phyloP scores from a whole-genome alignment of 2,888 invertebrate genomes.

The Trilocha varians region DNA sequence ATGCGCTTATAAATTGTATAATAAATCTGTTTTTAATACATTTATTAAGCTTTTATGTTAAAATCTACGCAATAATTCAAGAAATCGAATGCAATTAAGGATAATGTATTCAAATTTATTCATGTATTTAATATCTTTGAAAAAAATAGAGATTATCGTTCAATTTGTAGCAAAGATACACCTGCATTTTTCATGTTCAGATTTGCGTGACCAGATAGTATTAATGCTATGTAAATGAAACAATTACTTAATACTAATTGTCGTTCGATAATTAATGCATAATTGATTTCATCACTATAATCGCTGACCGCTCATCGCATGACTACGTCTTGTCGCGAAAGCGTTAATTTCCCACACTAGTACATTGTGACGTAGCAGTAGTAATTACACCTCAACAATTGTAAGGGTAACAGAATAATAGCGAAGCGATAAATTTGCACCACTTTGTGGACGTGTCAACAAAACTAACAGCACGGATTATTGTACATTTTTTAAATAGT shows the following conservation, averaged over 20 bases:
- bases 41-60: too few relatives aligned
- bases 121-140: too few relatives aligned
- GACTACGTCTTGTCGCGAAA: constrained; percentile 13
- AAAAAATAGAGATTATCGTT: too few relatives aligned
- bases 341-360: constrained; percentile 62
- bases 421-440: constrained; percentile 43
- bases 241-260: background rate
- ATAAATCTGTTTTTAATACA: too few relatives aligned
- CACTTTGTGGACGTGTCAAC: constrained; percentile 49
- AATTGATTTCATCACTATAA: background rate
- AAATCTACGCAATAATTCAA: too few relatives aligned
- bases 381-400: constrained; percentile 32
- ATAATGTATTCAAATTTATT: too few relatives aligned
- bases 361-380: constrained; percentile 29
- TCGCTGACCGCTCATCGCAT: constrained; percentile 19
- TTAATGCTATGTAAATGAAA: too few relatives aligned
- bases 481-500: constrained; percentile 11
- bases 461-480: constrained; percentile 50
- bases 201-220: too few relatives aligned
- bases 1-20: too few relatives aligned
- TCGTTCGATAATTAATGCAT: background rate
- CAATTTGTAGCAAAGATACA: too few relatives aligned
- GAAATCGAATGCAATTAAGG: too few relatives aligned
- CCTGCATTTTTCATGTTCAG: too few relatives aligned
- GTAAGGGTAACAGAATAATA: constrained; percentile 29